phyloP scores from a whole-genome alignment of 2,797 vertebrate genomes.

The Crypturellus tataupa region DNA sequence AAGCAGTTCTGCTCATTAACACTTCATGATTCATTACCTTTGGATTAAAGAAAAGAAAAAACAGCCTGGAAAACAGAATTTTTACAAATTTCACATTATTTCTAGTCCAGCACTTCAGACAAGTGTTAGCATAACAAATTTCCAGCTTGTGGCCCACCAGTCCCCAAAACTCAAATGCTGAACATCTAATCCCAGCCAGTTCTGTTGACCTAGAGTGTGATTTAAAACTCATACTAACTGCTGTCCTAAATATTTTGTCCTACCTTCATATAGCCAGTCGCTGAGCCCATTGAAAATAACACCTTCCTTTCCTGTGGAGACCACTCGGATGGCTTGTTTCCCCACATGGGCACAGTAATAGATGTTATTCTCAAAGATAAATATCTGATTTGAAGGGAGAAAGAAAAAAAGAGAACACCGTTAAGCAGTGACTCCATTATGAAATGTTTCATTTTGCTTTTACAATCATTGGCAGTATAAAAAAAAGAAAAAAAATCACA shows the following conservation, averaged over 20 bases:
- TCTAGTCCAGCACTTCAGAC: background rate
- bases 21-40: constrained; percentile 60
- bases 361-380: constrained; percentile 99
- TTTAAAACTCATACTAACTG: background rate
- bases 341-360: constrained; percentile 93
- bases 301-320: constrained; percentile 93
- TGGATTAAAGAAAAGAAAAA: constrained; percentile 13
- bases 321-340: constrained; percentile 92
- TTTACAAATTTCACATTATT: constrained; percentile 46
- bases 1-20: constrained; percentile 33
- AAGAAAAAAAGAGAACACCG: constrained; percentile 40
- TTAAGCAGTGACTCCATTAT: constrained; percentile 26
- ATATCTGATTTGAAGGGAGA: constrained; percentile 85
- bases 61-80: constrained; percentile 5
- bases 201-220: background rate
- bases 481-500: background rate
- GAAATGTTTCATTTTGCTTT: constrained; percentile 8
- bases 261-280: constrained; percentile 99
- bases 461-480: background rate
- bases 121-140: background rate
- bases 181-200: background rate
- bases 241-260: constrained; percentile 12
- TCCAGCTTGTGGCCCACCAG: background rate
- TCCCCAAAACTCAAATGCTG: background rate
- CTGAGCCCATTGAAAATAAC: constrained; percentile 94